Conservation (phyloP, 1,140 invertebrate genomes). For the Papilio helenus region DNA sequence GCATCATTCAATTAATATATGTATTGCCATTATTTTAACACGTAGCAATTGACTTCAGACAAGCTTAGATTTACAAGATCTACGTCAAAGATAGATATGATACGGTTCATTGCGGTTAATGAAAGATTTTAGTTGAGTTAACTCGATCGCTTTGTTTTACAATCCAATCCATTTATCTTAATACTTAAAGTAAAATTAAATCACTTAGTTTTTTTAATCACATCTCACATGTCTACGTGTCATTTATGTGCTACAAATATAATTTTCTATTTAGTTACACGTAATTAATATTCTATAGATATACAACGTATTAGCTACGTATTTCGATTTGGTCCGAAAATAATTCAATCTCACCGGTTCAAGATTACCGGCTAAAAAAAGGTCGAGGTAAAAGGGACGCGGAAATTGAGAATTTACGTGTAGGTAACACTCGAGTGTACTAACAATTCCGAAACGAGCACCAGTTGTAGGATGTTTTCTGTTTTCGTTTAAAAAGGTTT, state of each 20-base stretch:
- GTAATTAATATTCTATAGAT: not conserved
- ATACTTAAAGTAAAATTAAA: not conserved
- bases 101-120: not conserved
- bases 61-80: not conserved
- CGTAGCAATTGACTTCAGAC: not conserved
- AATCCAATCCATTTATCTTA: not conserved
- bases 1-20: not conserved
- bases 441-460: slow-evolving; percentile 10
- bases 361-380: slow-evolving; percentile 24
- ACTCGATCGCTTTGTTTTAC: not conserved
- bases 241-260: not conserved
- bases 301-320: not conserved
- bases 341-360: slow-evolving; percentile 26
- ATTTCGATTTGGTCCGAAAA: slow-evolving; percentile 18
- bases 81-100: not conserved
- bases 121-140: not conserved
- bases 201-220: not conserved
- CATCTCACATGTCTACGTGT: not conserved
- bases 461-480: slow-evolving; percentile 12
- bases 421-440: slow-evolving; percentile 8
- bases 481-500: not conserved
- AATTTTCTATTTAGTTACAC: slow-evolving; percentile 7
- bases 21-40: not conserved
- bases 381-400: slow-evolving; percentile 25
- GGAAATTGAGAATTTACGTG: slow-evolving; percentile 25